Base-by-base conservation (phyloP, 2,888 invertebrate genomes). In the Zhuqinia jingwanae region DNA sequence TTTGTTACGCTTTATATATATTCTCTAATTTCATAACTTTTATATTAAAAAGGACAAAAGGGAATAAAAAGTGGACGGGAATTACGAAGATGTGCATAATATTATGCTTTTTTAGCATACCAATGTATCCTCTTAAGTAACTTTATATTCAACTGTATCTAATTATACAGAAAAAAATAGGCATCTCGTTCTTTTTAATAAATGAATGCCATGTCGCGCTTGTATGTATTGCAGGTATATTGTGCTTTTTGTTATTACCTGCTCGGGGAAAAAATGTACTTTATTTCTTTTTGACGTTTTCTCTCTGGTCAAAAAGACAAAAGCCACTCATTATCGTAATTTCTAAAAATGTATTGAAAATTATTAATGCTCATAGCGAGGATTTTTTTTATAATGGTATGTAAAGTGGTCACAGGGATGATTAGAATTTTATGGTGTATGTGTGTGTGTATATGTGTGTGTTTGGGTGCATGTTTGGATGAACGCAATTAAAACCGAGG, bases 401-500 rank as follows among this genome's bases (percentile, higher is more conserved):
- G 15, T 6, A 11, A 25, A 50, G 50, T 50, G 50, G 2, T 50
- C 13, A 8, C 3, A 3, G 8, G 3, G 3, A 36, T 36, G 36
- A 36, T 8, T 6, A 36, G 3, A 36, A 36, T 36, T n/a, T 63
- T 63, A 63, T 63, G 63, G 36, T 30, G 22, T 36, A 63, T 76
- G 56, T 58, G 36, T 27, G n/a, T n/a, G n/a, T n/a, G n/a, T n/a
- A n/a, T n/a, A n/a, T n/a, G n/a, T n/a, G n/a, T n/a, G n/a, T n/a
- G n/a, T n/a, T n/a, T n/a, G n/a, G n/a, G n/a, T n/a, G n/a, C n/a
- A 25, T 27, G 73, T 42, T 58, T 17, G 42, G 45, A 82, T 60
- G 73, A 73, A 27, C 65, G 36, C 77, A 77, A 84, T 77, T 77
- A 77, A 77, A 77, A 77, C 0, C 10, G 63, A 68, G 68, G 45